phyloP scores from a whole-genome alignment of 2,888 invertebrate species.

The Tetragnatha montana region DNA sequence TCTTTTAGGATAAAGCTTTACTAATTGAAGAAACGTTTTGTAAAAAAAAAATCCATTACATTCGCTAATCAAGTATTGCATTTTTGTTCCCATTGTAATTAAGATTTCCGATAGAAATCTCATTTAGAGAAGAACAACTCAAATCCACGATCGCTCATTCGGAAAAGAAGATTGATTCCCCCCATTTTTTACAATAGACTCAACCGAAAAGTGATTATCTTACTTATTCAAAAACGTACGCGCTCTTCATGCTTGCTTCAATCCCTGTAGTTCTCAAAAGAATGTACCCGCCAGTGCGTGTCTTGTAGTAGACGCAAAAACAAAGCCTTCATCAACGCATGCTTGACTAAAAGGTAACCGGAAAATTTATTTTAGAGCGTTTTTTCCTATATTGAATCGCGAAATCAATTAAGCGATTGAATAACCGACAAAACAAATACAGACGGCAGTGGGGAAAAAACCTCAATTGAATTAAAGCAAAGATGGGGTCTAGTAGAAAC shows the following conservation, averaged over 20 bases:
- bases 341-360: neutral
- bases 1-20: too few relatives aligned
- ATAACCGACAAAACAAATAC: neutral
- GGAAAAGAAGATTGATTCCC: too few relatives aligned
- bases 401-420: neutral
- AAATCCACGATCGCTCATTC: too few relatives aligned
- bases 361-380: neutral
- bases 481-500: conserved; percentile 27
- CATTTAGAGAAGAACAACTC: too few relatives aligned
- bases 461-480: conserved; percentile 3
- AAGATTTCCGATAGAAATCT: too few relatives aligned
- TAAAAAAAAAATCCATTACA: too few relatives aligned
- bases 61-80: too few relatives aligned
- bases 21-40: too few relatives aligned
- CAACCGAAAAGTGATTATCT: neutral
- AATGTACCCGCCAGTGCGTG: neutral
- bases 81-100: too few relatives aligned
- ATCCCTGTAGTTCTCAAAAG: neutral
- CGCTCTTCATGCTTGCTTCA: neutral
- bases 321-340: neutral
- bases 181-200: neutral
- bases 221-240: neutral
- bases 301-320: neutral
- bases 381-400: neutral
- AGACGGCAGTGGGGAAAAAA: neutral